Percentiles rank a stretch among this genome's conserved stretches.
Evolutionary conservation across 1,140 invertebrate species (phyloP).

Genomic region (Cydia strobilella): DNA sequence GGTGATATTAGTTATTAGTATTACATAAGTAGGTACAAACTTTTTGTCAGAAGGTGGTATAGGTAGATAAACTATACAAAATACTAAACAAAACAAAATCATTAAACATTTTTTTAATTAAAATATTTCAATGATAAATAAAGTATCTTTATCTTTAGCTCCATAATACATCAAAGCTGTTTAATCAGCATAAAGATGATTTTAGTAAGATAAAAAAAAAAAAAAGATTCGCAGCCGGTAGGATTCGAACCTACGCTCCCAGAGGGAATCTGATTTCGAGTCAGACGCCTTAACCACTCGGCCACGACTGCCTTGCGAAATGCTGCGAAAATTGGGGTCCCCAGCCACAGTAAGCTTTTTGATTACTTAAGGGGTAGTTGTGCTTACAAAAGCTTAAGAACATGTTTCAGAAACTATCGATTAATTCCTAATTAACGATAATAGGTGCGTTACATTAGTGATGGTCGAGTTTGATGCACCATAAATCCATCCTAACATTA

Average conservation of each 20-base stretch:
- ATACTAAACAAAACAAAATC: no score
- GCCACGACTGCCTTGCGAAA: slow-evolving; percentile 84
- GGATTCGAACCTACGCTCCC: slow-evolving; percentile 91
- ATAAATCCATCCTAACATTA: no score
- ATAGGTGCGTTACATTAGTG: background rate
- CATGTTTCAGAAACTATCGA: background rate
- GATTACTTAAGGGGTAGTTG: slow-evolving; percentile 15
- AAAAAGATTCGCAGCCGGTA: slow-evolving; percentile 84
- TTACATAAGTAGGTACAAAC: no score
- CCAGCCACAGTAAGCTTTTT: background rate
- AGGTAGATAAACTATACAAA: no score
- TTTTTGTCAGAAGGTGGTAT: no score
- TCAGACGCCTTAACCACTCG: slow-evolving; percentile 93
- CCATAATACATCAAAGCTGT: no score
- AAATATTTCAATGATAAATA: no score
- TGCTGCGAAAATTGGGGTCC: background rate
- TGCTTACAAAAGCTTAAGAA: background rate
- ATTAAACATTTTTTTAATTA: no score
- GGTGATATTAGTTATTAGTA: no score
- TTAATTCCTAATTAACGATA: background rate
- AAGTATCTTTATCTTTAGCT: no score
- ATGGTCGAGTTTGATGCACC: background rate
- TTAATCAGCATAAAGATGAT: background rate
- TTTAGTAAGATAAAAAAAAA: background rate
- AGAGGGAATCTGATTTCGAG: slow-evolving; percentile 90